Evolutionary conservation across 2,888 invertebrate species (phyloP).

Genomic region (Diploptera punctata): DNA sequence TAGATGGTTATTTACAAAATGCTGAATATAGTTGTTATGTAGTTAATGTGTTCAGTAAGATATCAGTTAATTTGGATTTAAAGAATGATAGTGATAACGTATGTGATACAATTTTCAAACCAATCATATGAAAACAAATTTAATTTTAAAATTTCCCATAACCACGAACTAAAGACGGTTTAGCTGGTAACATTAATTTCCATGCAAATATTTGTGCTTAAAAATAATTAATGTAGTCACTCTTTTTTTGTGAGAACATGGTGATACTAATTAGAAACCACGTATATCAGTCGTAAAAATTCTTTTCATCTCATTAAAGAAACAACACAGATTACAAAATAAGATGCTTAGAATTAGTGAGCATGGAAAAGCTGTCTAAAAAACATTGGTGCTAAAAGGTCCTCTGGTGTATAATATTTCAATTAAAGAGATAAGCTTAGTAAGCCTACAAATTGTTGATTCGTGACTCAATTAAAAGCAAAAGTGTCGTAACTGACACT

Average conservation of each 20-base stretch:
- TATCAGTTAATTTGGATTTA: no score
- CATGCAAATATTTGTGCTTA: no score
- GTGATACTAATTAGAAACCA: neutral
- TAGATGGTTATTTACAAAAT: no score
- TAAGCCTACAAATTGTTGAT: constrained; percentile 12
- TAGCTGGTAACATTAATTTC: no score
- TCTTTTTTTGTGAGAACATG: neutral
- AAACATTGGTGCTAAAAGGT: constrained; percentile 8
- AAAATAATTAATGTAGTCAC: neutral
- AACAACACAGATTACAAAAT: neutral
- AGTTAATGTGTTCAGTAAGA: no score
- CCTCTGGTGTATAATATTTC: constrained; percentile 6
- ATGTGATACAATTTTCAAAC: no score
- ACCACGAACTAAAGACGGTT: no score
- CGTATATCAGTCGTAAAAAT: neutral
- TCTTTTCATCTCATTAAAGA: neutral
- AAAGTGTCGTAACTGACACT: neutral
- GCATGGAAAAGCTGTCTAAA: neutral
- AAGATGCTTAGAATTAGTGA: neutral
- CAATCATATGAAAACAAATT: no score
- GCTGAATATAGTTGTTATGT: no score
- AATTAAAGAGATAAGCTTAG: constrained; percentile 4
- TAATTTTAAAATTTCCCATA: no score
- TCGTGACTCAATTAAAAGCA: neutral
- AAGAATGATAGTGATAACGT: no score